These are phyloP conservation scores for Eupithecia pulchellata DNA, from an alignment of 2,888 invertebrate genomes.

Conservation along the genomic window DNA sequence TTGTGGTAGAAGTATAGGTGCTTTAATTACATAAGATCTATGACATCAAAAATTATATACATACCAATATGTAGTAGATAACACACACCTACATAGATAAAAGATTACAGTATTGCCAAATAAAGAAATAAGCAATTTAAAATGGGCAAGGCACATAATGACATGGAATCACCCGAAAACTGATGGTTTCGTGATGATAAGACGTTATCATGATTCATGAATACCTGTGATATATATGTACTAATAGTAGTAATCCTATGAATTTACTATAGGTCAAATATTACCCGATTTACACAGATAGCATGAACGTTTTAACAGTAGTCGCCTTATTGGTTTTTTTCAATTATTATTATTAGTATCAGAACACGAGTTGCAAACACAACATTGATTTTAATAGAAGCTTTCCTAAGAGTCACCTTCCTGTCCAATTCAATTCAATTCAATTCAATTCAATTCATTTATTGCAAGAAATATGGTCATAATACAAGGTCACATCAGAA, in stretches of 20 bases:
- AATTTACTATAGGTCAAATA: too few relatives aligned
- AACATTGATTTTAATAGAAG: constrained; percentile 57
- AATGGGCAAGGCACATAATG: neutral
- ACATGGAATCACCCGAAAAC: neutral
- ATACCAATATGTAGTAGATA: neutral
- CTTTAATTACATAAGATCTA: neutral
- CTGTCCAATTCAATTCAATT: too few relatives aligned
- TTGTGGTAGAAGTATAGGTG: neutral
- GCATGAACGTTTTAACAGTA: too few relatives aligned
- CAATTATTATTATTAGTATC: too few relatives aligned
- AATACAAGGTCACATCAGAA: too few relatives aligned
- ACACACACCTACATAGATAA: neutral
- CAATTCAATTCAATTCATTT: too few relatives aligned
- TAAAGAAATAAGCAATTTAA: neutral
- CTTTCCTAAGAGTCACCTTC: constrained; percentile 62
- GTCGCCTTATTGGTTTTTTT: too few relatives aligned
- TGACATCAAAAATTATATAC: neutral
- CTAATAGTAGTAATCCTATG: too few relatives aligned
- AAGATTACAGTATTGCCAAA: neutral
- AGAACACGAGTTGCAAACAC: constrained; percentile 58
- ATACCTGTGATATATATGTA: too few relatives aligned
- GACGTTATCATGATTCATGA: too few relatives aligned
- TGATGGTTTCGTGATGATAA: neutral
- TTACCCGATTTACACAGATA: too few relatives aligned
- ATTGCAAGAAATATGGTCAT: too few relatives aligned